phyloP scores from a whole-genome alignment of 2,888 invertebrate species.

The Tetragonula carbonaria region DNA sequence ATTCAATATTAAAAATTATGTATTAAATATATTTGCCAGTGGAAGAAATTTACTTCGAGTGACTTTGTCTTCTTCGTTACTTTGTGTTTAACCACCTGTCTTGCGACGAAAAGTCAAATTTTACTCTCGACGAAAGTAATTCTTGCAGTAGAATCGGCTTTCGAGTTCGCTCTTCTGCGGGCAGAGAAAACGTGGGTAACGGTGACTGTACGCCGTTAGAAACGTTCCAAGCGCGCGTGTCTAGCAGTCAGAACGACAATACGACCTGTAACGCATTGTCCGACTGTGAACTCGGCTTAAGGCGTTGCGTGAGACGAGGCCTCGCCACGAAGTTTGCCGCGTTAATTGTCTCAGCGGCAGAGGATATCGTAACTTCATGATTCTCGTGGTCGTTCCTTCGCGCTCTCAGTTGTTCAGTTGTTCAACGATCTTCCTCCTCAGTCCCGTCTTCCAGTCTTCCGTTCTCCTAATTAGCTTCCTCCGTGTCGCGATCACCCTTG shows the following conservation, averaged over 20 bases:
- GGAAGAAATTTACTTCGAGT: too few species aligned
- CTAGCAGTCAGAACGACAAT: conserved; percentile 19
- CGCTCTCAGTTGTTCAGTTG: conserved; percentile 26
- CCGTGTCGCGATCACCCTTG: conserved; percentile 28
- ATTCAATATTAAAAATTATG: too few species aligned
- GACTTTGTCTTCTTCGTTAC: too few species aligned
- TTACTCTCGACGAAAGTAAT: not conserved
- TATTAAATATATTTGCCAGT: too few species aligned
- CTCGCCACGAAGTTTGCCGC: conserved; percentile 16
- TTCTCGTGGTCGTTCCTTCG: conserved; percentile 20
- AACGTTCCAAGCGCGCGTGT: conserved; percentile 44
- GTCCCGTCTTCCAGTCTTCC: not conserved
- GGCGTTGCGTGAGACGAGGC: conserved; percentile 28
- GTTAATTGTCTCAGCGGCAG: conserved; percentile 38
- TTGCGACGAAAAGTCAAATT: not conserved
- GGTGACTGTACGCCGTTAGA: conserved; percentile 7
- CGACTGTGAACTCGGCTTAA: conserved; percentile 23
- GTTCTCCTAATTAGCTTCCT: conserved; percentile 14
- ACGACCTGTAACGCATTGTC: not conserved
- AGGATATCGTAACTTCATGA: conserved; percentile 35
- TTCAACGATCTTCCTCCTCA: not conserved
- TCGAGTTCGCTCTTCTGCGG: not conserved
- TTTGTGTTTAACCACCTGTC: too few species aligned
- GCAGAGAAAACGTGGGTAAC: not conserved
- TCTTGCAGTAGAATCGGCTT: not conserved